Percentiles rank a stretch among this genome's conserved stretches.
These are phyloP conservation scores for Germaria angustata DNA, from an alignment of 2,888 invertebrate species.

Conservation along the genomic window DNA sequence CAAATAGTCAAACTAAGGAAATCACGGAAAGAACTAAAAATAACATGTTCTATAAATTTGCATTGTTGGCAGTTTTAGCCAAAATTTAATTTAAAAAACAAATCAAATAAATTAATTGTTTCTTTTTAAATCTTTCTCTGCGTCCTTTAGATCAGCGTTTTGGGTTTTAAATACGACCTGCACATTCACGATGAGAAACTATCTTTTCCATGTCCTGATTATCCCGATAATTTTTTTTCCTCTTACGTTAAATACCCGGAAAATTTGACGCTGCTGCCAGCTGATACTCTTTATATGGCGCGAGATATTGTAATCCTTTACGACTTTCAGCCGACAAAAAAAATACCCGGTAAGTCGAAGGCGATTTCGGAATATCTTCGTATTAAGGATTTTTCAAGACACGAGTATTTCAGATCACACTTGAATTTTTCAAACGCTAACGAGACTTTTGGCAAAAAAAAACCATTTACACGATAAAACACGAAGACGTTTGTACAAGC, in stretches of 20 bases:
- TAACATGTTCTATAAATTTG: not conserved
- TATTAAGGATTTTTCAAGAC: not conserved
- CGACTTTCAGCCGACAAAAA: not conserved
- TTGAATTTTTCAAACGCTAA: conserved; percentile 4
- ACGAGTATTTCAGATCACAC: not conserved
- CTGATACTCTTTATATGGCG: not conserved
- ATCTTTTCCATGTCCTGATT: not conserved
- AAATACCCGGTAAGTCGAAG: not conserved
- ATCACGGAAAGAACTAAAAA: not conserved
- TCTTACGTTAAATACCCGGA: not conserved
- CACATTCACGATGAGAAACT: not conserved
- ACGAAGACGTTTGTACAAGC: not conserved
- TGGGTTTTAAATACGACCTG: not conserved
- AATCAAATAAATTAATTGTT: not conserved
- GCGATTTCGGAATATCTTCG: no score
- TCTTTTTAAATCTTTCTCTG: not conserved
- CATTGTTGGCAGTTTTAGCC: not conserved
- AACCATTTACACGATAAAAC: not conserved
- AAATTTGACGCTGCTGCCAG: conserved; percentile 2
- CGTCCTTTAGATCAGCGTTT: not conserved
- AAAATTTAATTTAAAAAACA: not conserved
- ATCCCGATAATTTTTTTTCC: not conserved
- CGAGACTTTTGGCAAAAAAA: conserved; percentile 15
- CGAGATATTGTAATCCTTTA: not conserved
- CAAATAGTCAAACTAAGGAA: not conserved